phyloP scores from a whole-genome alignment of 2,797 vertebrate species.

The Furcifer pardalis region DNA sequence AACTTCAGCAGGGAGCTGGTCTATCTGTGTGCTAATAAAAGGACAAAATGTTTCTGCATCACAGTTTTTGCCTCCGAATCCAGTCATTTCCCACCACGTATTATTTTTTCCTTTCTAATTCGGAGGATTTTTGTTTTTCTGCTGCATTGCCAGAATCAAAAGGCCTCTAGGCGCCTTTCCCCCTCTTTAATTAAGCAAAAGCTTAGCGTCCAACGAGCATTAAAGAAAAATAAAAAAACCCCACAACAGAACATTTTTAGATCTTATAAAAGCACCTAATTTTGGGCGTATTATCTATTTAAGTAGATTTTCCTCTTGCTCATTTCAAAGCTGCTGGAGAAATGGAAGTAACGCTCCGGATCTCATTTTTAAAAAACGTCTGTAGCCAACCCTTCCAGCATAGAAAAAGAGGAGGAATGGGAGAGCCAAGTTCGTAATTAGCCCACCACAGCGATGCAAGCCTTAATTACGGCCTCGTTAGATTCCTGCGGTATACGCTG shows the following conservation, averaged over 20 bases:
- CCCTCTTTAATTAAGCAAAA: not conserved
- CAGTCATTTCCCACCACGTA: no score
- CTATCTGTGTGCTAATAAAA: no score
- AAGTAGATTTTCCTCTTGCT: not conserved
- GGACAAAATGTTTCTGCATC: not conserved
- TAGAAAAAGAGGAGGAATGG: not conserved
- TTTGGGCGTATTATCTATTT: not conserved
- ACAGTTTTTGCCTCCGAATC: no score
- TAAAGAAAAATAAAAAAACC: not conserved
- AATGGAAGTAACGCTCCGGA: not conserved
- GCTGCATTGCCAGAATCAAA: not conserved
- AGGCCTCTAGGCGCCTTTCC: not conserved
- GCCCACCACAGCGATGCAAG: no score
- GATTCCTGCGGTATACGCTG: no score
- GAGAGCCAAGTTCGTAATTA: not conserved
- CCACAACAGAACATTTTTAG: not conserved
- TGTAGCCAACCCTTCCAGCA: not conserved
- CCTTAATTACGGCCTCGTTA: not conserved
- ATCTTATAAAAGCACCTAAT: not conserved
- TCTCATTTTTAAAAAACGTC: no score
- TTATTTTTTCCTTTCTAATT: rapidly evolving
- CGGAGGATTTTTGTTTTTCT: no score
- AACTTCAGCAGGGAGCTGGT: not conserved
- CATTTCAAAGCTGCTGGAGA: no score
- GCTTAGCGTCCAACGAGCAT: not conserved